Evolutionary conservation across 2,888 invertebrate species (phyloP).

Genomic region (Troides oblongomaculatus): DNA sequence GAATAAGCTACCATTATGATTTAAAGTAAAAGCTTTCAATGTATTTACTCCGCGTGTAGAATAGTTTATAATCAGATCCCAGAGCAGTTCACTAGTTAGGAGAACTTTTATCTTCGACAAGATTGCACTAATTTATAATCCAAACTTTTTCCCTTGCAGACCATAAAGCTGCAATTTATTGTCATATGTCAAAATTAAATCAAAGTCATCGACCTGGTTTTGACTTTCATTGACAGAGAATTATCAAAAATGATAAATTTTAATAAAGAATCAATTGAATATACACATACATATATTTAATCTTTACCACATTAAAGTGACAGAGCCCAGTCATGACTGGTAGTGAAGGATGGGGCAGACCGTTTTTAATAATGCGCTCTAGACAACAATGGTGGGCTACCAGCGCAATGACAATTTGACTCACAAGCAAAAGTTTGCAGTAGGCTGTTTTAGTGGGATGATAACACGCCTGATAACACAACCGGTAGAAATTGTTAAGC

Average conservation of each 20-base stretch:
- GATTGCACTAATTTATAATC: neutral
- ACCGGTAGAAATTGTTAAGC: constrained; percentile 96
- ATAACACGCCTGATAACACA: constrained; percentile 70
- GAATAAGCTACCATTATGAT: too few relatives aligned
- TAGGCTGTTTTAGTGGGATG: constrained; percentile 57
- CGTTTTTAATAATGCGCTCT: constrained; percentile 6
- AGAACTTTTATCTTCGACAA: neutral
- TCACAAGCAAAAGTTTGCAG: constrained; percentile 54
- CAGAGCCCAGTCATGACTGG: neutral
- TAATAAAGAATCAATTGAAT: neutral
- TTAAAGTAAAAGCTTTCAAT: too few relatives aligned
- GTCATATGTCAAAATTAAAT: constrained; percentile 11
- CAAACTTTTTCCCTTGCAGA: neutral
- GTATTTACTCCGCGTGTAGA: too few relatives aligned
- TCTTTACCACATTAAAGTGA: neutral
- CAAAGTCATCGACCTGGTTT: neutral
- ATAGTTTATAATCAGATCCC: too few relatives aligned
- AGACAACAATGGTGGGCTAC: constrained; percentile 61
- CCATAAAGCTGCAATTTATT: neutral
- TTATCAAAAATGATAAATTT: neutral
- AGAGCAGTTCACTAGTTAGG: too few relatives aligned
- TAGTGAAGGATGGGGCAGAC: neutral
- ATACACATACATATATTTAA: neutral
- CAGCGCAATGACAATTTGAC: constrained; percentile 51
- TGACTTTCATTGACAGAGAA: neutral